Evolutionary conservation across 2,113 vertebrate species (phyloP), one percentile per base, ranked within the genome.

Genomic region (Oncorhynchus clarkii): DNA sequence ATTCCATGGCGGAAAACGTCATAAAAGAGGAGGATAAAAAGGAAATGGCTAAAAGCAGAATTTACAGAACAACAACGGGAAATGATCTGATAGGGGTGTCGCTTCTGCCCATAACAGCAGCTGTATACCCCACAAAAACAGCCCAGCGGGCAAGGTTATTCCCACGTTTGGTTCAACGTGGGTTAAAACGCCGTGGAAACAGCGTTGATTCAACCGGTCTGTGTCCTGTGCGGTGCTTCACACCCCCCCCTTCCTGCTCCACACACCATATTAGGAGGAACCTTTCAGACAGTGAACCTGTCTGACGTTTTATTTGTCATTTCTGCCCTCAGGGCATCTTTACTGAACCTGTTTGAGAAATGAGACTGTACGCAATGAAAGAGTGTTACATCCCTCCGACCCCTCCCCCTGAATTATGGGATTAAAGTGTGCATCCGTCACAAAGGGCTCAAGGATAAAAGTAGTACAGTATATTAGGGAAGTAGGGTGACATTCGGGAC

Each of bases 261-360:
- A 5, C 60, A 7, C 1, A 67, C 4, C 24, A 27, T 16, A 67
- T 67, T 31, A 66, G 5, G 22, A 16, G 49, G 20, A 71, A 31
- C 70, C 57, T 60, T 64, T 5, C 45, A 39, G 67, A 18, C 70
- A 73, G 39, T 45, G 9, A 45, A 18, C 54, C 78, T 69, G 64
- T 54, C 79, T 68, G 69, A 57, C 34, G 71, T 62, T 54, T 54
- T 29, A 39, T n/a, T 24, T 51, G 70, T 74, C 18, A n/a, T 78
- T 79, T 84, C 26, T 73, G 72, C 82, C 76, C 82, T 79, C 27
- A 73, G 34, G 31, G 72, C 70, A 39, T 39, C 39, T 45, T 45
- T 11, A 45, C 39, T 11, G 39, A 83, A 74, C 72, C 68, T 8
- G 22, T 80, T 79, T 84, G 81, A 86, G 78, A 74, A 87, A 86